phyloP scores from a whole-genome alignment of 2,797 vertebrate genomes.

The Sebastes miniatus region DNA sequence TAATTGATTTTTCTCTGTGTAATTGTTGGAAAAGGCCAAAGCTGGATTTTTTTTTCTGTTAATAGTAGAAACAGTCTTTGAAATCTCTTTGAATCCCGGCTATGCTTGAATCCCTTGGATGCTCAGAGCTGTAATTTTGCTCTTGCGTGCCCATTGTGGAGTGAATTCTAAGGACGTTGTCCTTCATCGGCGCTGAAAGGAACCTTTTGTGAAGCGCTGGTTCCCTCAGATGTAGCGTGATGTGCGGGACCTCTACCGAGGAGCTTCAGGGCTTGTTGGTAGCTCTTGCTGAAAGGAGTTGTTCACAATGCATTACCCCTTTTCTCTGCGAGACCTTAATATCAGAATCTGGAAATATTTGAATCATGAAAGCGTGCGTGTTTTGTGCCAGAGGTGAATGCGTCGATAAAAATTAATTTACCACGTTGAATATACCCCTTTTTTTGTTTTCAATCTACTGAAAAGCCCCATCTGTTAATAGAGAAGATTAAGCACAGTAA shows the following conservation, averaged over 20 bases:
- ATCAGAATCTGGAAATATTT: slow-evolving; percentile 6
- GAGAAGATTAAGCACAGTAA: slow-evolving; percentile 13
- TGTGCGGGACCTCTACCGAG: slow-evolving; percentile 18
- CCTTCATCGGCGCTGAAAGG: slow-evolving; percentile 56
- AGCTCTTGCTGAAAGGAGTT: slow-evolving; percentile 32
- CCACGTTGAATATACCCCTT: slow-evolving; percentile 20
- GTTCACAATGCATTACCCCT: slow-evolving; percentile 46
- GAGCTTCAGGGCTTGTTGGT: slow-evolving; percentile 40
- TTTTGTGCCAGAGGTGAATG: slow-evolving; percentile 14
- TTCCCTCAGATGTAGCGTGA: slow-evolving; percentile 44
- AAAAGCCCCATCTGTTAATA: slow-evolving; percentile 6
- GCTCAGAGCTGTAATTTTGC: not conserved
- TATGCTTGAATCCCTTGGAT: not conserved
- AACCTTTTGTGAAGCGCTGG: slow-evolving; percentile 48
- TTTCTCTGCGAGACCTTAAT: slow-evolving; percentile 25
- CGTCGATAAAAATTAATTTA: slow-evolving; percentile 28
- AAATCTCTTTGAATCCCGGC: not conserved
- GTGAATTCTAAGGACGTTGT: slow-evolving; percentile 47
- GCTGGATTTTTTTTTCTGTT: not conserved
- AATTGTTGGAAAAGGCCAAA: slow-evolving; percentile 6
- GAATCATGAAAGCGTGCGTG: slow-evolving; percentile 4
- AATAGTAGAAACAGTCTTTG: not conserved
- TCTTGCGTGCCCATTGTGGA: slow-evolving; percentile 18
- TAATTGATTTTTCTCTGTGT: slow-evolving; percentile 18
- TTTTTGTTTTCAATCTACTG: not conserved